Percentiles rank a stretch among this genome's conserved stretches.
Conservation (phyloP, 2,888 invertebrate genomes). For the Phasia obesa region DNA sequence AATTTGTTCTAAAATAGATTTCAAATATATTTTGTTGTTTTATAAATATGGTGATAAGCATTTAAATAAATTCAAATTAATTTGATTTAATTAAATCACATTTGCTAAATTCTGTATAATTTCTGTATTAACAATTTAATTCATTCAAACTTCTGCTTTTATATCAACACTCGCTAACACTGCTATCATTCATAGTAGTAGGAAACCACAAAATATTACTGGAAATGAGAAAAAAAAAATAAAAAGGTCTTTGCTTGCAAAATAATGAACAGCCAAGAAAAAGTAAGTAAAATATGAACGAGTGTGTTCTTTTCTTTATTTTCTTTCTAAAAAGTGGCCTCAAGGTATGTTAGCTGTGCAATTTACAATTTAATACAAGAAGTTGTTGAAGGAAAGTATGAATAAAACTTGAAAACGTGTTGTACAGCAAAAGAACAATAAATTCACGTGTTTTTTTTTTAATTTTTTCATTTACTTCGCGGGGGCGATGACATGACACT, state of each 20-base stretch:
- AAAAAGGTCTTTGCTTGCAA: slow-evolving; percentile 38
- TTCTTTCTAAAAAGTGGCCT: slow-evolving; percentile 53
- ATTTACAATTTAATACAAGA: slow-evolving; percentile 68
- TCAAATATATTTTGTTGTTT: too few relatives aligned
- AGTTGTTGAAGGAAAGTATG: slow-evolving; percentile 57
- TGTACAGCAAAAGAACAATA: slow-evolving; percentile 40
- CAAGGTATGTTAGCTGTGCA: slow-evolving; percentile 67
- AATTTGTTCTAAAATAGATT: too few relatives aligned
- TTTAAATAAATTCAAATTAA: too few relatives aligned
- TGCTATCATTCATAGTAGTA: background rate
- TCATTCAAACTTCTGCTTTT: slow-evolving; percentile 25
- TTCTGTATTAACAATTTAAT: too few relatives aligned
- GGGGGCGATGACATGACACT: slow-evolving; percentile 79
- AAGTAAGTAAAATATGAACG: slow-evolving; percentile 35
- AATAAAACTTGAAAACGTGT: slow-evolving; percentile 66
- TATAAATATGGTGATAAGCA: too few relatives aligned
- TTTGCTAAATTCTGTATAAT: too few relatives aligned
- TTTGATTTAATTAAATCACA: too few relatives aligned
- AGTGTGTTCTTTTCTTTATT: background rate
- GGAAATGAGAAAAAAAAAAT: background rate
- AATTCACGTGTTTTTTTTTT: slow-evolving; percentile 53
- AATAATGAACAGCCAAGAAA: slow-evolving; percentile 60
- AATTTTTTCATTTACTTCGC: slow-evolving; percentile 6
- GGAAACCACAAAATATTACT: slow-evolving; percentile 36
- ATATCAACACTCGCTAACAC: slow-evolving; percentile 8